A percentile compares a stretch with the other conserved stretches of the same genome.
Conservation (phyloP, 2,797 vertebrate species). For the Aldrovandia affinis region DNA sequence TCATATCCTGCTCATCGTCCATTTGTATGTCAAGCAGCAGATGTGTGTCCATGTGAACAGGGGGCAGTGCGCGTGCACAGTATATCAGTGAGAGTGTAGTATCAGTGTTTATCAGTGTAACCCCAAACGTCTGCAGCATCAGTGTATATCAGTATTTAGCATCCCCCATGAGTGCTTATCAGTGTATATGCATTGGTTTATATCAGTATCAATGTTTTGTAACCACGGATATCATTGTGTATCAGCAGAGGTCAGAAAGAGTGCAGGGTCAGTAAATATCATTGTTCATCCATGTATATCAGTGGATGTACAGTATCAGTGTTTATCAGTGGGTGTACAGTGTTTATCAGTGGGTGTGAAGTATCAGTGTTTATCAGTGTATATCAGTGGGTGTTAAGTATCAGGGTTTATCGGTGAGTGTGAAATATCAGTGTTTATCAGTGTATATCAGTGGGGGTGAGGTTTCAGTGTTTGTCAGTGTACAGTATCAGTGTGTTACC, state of each 20-base stretch:
- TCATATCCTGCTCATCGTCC: not conserved
- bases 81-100: not conserved
- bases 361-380: not conserved
- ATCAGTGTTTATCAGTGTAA: not conserved
- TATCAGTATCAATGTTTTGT: not conserved
- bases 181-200: not conserved
- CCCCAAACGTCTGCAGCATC: no score
- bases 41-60: not conserved
- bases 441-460: not conserved
- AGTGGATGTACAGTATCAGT: not conserved
- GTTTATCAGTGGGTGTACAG: no score
- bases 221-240: not conserved
- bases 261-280: no score
- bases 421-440: not conserved
- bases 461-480: not conserved
- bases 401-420: no score
- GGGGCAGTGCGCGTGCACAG: not conserved
- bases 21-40: not conserved
- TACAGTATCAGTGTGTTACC: constrained; percentile 80
- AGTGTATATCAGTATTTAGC: no score
- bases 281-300: no score
- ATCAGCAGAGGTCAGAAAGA: no score
- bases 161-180: not conserved
- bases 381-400: not conserved
- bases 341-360: not conserved